These are phyloP conservation scores for Melanerpes formicivorus DNA, from an alignment of 2,113 vertebrate genomes.

Conservation along the genomic window DNA sequence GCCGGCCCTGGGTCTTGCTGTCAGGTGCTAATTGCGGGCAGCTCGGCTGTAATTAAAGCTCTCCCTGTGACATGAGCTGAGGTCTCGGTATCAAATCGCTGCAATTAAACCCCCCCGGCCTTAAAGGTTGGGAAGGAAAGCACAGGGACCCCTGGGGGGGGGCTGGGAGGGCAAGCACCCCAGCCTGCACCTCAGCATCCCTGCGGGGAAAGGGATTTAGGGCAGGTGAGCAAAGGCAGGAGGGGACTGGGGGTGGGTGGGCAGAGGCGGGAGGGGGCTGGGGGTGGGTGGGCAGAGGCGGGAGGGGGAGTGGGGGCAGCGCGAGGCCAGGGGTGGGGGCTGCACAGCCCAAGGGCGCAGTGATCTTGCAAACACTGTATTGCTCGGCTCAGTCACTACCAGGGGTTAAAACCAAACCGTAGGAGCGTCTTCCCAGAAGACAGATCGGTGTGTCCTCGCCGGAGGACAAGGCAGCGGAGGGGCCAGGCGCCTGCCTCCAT, in stretches of 20 bases:
- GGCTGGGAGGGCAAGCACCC: fast-evolving
- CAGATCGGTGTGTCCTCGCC: constrained; percentile 14
- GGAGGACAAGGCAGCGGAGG: constrained; percentile 25
- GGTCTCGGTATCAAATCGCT: neutral
- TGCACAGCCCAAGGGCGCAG: neutral
- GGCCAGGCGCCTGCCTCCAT: neutral
- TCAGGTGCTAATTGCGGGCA: neutral
- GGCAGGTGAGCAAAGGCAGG: neutral
- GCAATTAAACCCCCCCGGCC: neutral
- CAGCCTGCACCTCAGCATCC: neutral
- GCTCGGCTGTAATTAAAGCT: constrained; percentile 17
- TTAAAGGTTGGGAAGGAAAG: neutral
- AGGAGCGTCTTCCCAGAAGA: constrained; percentile 65
- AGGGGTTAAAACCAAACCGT: constrained; percentile 33
- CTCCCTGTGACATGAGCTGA: neutral
- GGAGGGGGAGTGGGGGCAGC: neutral
- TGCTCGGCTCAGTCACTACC: constrained; percentile 54
- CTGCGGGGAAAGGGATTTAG: fast-evolving
- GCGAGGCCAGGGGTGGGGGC: neutral
- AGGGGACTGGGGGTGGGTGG: neutral
- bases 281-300: too few species aligned
- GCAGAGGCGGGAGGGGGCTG: neutral
- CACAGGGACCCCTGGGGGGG: neutral
- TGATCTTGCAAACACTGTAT: constrained; percentile 54
- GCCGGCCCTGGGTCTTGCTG: neutral